Conservation (phyloP, 2,888 invertebrate genomes). For the Ennomos quercinarius region DNA sequence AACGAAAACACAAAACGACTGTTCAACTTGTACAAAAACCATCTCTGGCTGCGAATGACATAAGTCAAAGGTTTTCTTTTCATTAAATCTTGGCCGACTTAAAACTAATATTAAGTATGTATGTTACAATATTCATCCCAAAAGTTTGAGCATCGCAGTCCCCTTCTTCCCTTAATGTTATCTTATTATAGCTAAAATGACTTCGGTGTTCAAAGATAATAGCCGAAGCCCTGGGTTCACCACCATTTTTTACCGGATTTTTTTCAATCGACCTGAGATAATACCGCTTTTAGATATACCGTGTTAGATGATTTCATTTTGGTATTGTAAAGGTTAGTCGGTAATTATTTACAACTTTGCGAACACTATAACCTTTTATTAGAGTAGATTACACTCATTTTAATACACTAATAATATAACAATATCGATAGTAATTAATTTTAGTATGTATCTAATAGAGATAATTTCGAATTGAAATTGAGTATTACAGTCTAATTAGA, state of each 20-base stretch:
- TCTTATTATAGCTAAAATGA: conserved; percentile 86
- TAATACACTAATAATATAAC: too few species aligned
- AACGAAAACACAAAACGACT: too few species aligned
- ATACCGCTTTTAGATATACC: conserved; percentile 76
- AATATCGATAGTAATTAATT: too few species aligned
- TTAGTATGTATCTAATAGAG: too few species aligned
- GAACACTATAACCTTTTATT: conserved; percentile 13
- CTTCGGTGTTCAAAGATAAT: conserved; percentile 85
- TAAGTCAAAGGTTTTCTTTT: too few species aligned
- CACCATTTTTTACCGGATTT: conserved; percentile 73
- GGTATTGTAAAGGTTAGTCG: conserved; percentile 46
- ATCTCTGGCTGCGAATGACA: too few species aligned
- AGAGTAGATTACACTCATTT: neutral
- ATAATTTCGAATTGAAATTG: too few species aligned
- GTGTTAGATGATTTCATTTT: conserved; percentile 75
- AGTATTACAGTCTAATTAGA: too few species aligned
- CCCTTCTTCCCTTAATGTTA: conserved; percentile 79
- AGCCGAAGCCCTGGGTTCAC: conserved; percentile 70
- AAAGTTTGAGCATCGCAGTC: conserved; percentile 60
- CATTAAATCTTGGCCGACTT: too few species aligned
- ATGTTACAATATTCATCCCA: neutral
- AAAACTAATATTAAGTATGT: too few species aligned
- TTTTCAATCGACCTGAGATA: conserved; percentile 65
- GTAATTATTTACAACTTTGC: conserved; percentile 42
- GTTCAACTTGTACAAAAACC: too few species aligned